Base-by-base conservation (phyloP, 2,797 vertebrate genomes). In the Platyrinchus mystaceus region DNA sequence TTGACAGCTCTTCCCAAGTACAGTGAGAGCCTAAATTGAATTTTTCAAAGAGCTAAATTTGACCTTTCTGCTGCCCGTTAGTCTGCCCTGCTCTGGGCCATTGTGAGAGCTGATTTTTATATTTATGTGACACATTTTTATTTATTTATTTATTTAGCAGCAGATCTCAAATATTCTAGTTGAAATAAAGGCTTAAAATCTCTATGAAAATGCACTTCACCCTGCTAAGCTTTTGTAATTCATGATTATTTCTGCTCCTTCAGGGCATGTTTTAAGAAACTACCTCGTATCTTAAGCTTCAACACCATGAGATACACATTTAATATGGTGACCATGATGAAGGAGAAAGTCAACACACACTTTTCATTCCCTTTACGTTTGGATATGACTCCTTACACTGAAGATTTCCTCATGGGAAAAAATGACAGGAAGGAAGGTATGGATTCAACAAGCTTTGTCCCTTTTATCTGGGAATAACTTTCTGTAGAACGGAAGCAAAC, bases 271-370 rank as follows among this genome's bases (percentile, higher is more conserved):
- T 99, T 99, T 97, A 99, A 99, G 97, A 99, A 99, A 98, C 98
- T 99, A 66, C 99, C 99, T 27, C 98, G 99, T 46, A 99, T 99
- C 97, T 97, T 99, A 97, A 99, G 99, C 97, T 99, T 99, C 97
- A 99, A 99, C 98, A 99, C 99, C 88, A 99, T 99, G 99, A 98
- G 99, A n/a, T 99, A 99, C 71, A 99, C 99, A 11, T 99, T 99
- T 98, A 99, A 99, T 98, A 99, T 99, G 99, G 99, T 99, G 96
- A 99, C 99, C 28, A 99, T 99, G 99, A 99, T 99, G 99, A 99
- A 99, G 97, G 99, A 99, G 95, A 99, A 99, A 95, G 99, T 99
- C 96, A 99, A 99, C 95, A 99, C 99, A 0, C 99, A 99, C 97
- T 99, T 99, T 97, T 99, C 99, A 32, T 99, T 99, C 95, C 99